Evolutionary conservation across 2,888 invertebrate species (phyloP).

Genomic region (Lysandra coridon): DNA sequence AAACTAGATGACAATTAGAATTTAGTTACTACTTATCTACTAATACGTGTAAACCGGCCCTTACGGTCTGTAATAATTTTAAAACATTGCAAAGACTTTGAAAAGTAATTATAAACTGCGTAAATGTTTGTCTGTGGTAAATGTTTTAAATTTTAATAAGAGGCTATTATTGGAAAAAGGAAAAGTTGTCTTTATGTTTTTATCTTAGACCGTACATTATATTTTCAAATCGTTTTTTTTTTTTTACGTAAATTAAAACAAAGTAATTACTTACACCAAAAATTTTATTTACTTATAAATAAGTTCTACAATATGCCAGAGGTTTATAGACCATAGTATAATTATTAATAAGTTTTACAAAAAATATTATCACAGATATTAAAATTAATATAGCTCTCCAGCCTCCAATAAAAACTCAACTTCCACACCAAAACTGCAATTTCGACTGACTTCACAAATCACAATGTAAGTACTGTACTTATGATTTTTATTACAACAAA

Average conservation of each 20-base stretch:
- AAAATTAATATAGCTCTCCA: background rate
- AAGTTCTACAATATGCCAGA: background rate
- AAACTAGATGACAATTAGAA: too few species aligned
- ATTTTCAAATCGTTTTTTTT: too few species aligned
- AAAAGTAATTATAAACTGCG: too few species aligned
- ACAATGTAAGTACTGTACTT: background rate
- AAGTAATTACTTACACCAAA: background rate
- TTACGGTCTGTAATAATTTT: too few species aligned
- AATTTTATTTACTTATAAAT: slow-evolving; percentile 7
- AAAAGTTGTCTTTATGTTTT: too few species aligned
- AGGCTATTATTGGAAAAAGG: too few species aligned
- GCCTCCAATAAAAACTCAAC: background rate
- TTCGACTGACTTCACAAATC: background rate
- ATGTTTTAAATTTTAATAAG: too few species aligned
- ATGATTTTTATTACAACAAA: background rate
- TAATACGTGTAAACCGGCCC: too few species aligned
- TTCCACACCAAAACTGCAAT: background rate
- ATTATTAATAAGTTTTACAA: background rate
- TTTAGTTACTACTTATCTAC: too few species aligned
- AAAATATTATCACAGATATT: slow-evolving; percentile 17
- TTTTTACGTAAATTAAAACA: background rate
- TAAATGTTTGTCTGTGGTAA: too few species aligned
- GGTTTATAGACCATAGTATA: background rate
- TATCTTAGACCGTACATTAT: too few species aligned
- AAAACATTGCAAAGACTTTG: background rate